phyloP scores from a whole-genome alignment of 2,797 vertebrate genomes.

The Setipinna tenuifilis region DNA sequence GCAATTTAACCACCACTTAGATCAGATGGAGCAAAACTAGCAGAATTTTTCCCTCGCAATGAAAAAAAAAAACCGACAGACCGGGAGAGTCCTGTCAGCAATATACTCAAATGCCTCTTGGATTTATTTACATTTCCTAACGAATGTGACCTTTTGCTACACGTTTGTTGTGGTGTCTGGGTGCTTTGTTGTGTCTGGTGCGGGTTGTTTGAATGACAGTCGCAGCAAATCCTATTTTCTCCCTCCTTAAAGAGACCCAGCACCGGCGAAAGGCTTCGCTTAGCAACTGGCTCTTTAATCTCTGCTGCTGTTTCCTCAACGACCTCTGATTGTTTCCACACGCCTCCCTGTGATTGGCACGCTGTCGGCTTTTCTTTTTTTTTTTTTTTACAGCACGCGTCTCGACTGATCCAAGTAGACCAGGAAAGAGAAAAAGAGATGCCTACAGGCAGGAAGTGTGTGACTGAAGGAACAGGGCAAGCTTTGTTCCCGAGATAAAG shows the following conservation, averaged over 20 bases:
- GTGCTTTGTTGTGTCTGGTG: constrained; percentile 27
- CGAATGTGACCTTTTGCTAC: constrained; percentile 26
- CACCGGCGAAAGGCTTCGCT: constrained; percentile 14
- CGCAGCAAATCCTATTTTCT: constrained; percentile 25
- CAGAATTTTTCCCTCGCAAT: background rate
- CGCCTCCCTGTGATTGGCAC: constrained; percentile 61
- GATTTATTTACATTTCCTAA: constrained; percentile 27
- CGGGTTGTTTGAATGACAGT: constrained; percentile 26
- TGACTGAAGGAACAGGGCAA: constrained; percentile 37
- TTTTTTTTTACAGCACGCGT: constrained; percentile 54
- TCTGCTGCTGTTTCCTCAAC: constrained; percentile 62
- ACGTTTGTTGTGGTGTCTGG: constrained; percentile 25
- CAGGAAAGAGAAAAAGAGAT: constrained; percentile 39
- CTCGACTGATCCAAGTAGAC: constrained; percentile 64
- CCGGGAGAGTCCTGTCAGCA: constrained; percentile 12
- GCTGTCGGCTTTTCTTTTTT: constrained; percentile 34
- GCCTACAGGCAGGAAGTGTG: constrained; percentile 42
- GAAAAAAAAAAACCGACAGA: background rate
- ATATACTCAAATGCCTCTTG: constrained; percentile 5
- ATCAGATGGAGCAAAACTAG: constrained; percentile 10
- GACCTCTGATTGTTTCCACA: constrained; percentile 69
- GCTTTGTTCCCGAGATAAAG: constrained; percentile 47
- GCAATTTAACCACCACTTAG: constrained; percentile 2
- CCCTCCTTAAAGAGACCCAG: constrained; percentile 13
- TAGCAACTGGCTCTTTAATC: constrained; percentile 52